Base-by-base conservation (phyloP, 1,140 invertebrate species). In the Centruroides vittatus region DNA sequence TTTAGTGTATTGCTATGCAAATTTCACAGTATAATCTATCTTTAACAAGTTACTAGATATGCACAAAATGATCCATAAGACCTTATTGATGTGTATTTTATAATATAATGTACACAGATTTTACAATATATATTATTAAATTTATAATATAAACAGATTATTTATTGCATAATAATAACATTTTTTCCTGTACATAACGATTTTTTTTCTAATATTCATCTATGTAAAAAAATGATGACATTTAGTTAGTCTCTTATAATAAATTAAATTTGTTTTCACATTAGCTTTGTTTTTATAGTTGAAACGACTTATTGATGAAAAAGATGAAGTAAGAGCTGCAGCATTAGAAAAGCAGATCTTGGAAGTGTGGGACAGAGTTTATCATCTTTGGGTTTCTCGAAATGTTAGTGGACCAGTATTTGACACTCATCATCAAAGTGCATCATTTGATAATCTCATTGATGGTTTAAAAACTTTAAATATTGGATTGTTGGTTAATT, bases 351-450 rank as follows among this genome's bases (percentile, higher is more conserved):
- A 85, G 66, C 92, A 96, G 77, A 84, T 95, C 3, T 77, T 97
- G 41, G 88, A 95, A 74, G 77, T 95, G 11, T 93, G 90, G 87
- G 93, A 98, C 70, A 80, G 88, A 65, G 79, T 95, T 3, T 97
- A 97, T 73, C 88, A 91, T 71, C 84, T 89, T 55, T 95, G 89
- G 89, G 85, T 92, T 48, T 69, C 70, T 72, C 83, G 85, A 71
- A 81, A 82, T 63, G 75, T 78, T 12, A 66, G 73, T 3, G 51
- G 51, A 8, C 51, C 51, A 34, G 23, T 53, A 6, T 35, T 35
- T 35, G 41, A 41, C 41, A 12, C n/a, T 11, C 12, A n/a, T 12
- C 61, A 65, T 13, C 64, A 62, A 36, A 61, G 80, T 67, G 78
- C 78, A 63, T 82, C 83, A 2, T 89, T 84, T 80, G 81, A 86